Conservation (phyloP, 1,140 invertebrate genomes). For the Aradophagus sp. region DNA sequence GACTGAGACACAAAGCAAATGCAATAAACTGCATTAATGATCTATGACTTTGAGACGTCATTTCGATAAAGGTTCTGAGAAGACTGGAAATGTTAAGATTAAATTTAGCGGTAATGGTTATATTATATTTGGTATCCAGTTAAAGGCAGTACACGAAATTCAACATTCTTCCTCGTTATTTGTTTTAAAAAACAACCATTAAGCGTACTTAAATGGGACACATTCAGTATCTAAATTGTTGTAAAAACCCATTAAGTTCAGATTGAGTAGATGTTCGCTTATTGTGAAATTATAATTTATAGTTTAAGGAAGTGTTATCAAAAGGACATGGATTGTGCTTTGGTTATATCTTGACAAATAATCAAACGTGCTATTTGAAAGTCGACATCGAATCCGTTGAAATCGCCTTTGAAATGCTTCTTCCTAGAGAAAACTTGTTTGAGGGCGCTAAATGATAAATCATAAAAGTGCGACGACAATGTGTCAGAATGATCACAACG, state of each 20-base stretch:
- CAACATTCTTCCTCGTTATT: slow-evolving; percentile 1
- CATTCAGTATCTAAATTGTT: no score
- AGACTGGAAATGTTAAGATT: slow-evolving; percentile 5
- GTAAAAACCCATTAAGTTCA: no score
- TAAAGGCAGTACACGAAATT: slow-evolving; percentile 9
- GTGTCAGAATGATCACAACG: slow-evolving; percentile 25
- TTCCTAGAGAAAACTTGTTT: no score
- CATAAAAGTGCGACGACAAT: slow-evolving; percentile 18
- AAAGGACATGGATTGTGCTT: no score
- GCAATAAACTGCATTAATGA: slow-evolving; percentile 34
- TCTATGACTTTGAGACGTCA: slow-evolving; percentile 24
- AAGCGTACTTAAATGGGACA: neutral
- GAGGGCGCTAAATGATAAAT: slow-evolving; percentile 26
- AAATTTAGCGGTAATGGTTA: slow-evolving; percentile 6
- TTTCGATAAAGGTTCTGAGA: slow-evolving; percentile 14
- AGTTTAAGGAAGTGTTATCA: no score
- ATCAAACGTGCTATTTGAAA: no score
- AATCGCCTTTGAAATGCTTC: slow-evolving; percentile 8
- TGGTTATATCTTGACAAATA: no score
- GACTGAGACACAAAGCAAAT: slow-evolving; percentile 22
- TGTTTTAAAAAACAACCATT: slow-evolving; percentile 6
- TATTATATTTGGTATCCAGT: slow-evolving; percentile 10
- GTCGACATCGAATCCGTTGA: no score
- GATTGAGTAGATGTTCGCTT: no score
- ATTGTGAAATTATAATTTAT: no score